These are phyloP conservation scores for Fringilla coelebs DNA, from an alignment of 2,797 vertebrate genomes.

Conservation along the genomic window DNA sequence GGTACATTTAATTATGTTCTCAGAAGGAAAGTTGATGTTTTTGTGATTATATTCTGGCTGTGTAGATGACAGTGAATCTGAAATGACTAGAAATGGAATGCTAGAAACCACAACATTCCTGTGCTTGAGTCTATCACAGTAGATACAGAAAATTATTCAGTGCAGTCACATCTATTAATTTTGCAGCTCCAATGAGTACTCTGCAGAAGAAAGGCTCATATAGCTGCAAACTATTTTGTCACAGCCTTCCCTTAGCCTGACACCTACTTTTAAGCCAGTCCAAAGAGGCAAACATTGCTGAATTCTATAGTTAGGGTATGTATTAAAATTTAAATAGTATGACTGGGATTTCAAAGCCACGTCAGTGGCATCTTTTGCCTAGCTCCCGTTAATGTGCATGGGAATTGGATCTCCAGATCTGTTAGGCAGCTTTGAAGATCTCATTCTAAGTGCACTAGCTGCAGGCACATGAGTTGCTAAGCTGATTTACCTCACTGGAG, in stretches of 20 bases:
- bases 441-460: neutral
- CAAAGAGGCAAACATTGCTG: neutral
- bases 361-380: neutral
- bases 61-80: neutral
- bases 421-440: slow-evolving; percentile 1
- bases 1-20: neutral
- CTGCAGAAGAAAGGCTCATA: neutral
- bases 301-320: neutral
- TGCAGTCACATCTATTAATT: neutral
- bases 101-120: neutral
- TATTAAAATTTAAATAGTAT: slow-evolving; percentile 7
- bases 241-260: neutral
- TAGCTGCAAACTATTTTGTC: neutral
- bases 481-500: neutral
- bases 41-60: neutral
- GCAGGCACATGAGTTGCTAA: neutral
- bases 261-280: neutral
- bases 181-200: neutral
- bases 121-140: neutral
- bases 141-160: neutral
- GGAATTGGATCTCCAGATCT: neutral
- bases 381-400: neutral
- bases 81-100: neutral
- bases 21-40: neutral
- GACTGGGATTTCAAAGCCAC: slow-evolving; percentile 9